A percentile compares a stretch with the other conserved stretches of the same genome.
These are phyloP conservation scores for Limenitis camilla DNA, from an alignment of 2,888 invertebrate species.

Conservation along the genomic window DNA sequence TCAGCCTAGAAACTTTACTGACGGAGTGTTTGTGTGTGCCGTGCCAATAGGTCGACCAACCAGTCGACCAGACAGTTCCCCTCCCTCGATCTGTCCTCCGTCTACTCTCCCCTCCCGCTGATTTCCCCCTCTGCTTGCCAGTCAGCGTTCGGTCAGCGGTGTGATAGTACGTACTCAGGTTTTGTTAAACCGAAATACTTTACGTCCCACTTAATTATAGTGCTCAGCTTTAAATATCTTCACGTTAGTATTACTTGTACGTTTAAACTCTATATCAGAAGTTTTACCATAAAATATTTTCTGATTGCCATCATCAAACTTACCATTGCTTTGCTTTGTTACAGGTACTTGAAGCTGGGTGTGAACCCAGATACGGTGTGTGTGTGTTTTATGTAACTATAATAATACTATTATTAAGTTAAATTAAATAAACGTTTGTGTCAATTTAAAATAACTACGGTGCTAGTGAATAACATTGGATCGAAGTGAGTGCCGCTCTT, in stretches of 20 bases:
- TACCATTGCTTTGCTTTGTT: constrained; percentile 70
- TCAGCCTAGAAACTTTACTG: constrained; percentile 56
- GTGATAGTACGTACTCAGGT: constrained; percentile 34
- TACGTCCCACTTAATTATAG: constrained; percentile 66
- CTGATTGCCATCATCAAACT: constrained; percentile 38
- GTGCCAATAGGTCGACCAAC: constrained; percentile 72
- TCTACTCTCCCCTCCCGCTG: constrained; percentile 48
- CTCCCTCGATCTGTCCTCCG: constrained; percentile 62
- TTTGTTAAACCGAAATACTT: constrained; percentile 39
- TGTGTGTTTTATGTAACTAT: constrained; percentile 71
- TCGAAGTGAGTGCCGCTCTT: constrained; percentile 39
- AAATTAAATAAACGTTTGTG: constrained; percentile 20
- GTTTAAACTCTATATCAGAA: background rate
- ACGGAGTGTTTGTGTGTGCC: constrained; percentile 44
- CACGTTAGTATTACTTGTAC: constrained; percentile 44
- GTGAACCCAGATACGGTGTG: constrained; percentile 67
- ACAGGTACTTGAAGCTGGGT: constrained; percentile 71
- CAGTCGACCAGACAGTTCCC: constrained; percentile 69
- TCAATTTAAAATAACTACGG: constrained; percentile 26
- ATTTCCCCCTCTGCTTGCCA: constrained; percentile 48
- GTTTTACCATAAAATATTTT: constrained; percentile 3
- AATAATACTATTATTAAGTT: constrained; percentile 31
- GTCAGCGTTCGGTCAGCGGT: constrained; percentile 53
- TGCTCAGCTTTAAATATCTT: constrained; percentile 46
- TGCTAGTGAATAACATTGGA: constrained; percentile 36